These are phyloP conservation scores for Metopolophium dirhodum DNA, from an alignment of 1,140 invertebrate genomes.

Conservation along the genomic window DNA sequence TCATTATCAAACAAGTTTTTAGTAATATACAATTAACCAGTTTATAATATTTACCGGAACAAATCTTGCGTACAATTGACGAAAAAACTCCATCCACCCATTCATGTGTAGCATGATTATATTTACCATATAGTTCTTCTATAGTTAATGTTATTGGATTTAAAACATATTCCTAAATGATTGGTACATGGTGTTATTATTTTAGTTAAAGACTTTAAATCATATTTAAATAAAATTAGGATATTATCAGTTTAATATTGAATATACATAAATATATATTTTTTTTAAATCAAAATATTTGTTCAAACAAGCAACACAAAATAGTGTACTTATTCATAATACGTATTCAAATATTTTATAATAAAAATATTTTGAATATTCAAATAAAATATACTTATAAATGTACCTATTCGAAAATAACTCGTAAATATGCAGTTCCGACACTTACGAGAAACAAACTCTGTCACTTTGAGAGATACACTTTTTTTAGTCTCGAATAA, in stretches of 20 bases:
- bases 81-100: slow-evolving; percentile 88
- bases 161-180: slow-evolving; percentile 71
- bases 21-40: background rate
- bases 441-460: too few relatives aligned
- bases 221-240: background rate
- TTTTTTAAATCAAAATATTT: too few relatives aligned
- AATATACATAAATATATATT: background rate
- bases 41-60: slow-evolving; percentile 23
- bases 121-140: slow-evolving; percentile 85
- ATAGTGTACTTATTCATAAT: too few relatives aligned
- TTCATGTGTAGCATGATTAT: slow-evolving; percentile 80
- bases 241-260: background rate
- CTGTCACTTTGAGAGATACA: too few relatives aligned
- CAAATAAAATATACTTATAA: too few relatives aligned
- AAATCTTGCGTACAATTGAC: slow-evolving; percentile 76
- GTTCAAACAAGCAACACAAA: too few relatives aligned
- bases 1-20: background rate
- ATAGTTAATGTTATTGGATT: slow-evolving; percentile 84
- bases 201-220: background rate
- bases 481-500: too few relatives aligned
- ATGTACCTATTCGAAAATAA: too few relatives aligned
- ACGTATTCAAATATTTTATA: too few relatives aligned
- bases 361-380: background rate
- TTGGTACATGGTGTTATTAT: background rate
- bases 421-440: too few relatives aligned